A percentile compares a stretch with the other conserved stretches of the same genome.
Evolutionary conservation across 2,888 invertebrate species (phyloP).

Genomic region (Neoaliturus tenellus): DNA sequence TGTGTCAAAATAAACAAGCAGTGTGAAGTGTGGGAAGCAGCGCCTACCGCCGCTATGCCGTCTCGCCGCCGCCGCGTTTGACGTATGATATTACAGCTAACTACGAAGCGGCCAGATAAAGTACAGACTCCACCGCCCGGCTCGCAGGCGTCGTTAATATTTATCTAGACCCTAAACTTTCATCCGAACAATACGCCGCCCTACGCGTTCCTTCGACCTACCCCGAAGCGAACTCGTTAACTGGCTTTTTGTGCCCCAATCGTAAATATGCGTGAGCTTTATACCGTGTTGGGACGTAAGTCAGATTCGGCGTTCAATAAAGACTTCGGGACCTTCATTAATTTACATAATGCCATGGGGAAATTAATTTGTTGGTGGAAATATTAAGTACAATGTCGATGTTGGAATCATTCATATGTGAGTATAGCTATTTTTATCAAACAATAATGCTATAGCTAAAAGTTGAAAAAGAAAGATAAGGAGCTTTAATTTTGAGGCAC

Average conservation of each 20-base stretch:
- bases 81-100: slow-evolving; percentile 11
- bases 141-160: slow-evolving; percentile 27
- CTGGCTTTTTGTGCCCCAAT: background rate
- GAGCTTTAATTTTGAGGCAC: no score
- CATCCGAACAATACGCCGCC: slow-evolving; percentile 16
- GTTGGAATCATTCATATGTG: no score
- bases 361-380: no score
- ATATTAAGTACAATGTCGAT: no score
- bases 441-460: no score
- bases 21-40: slow-evolving; percentile 5
- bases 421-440: no score
- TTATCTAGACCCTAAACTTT: slow-evolving; percentile 7
- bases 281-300: background rate
- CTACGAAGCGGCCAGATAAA: slow-evolving; percentile 23
- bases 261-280: background rate
- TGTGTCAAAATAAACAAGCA: slow-evolving; percentile 4
- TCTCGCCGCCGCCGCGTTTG: background rate
- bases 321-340: no score
- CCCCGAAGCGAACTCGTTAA: background rate
- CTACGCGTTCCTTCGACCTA: background rate
- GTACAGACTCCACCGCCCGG: background rate
- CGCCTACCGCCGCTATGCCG: background rate
- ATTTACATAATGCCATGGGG: no score
- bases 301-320: no score
- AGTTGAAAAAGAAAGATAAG: no score